Base-by-base conservation (phyloP, 2,888 invertebrate species). In the Agrotis clavis region DNA sequence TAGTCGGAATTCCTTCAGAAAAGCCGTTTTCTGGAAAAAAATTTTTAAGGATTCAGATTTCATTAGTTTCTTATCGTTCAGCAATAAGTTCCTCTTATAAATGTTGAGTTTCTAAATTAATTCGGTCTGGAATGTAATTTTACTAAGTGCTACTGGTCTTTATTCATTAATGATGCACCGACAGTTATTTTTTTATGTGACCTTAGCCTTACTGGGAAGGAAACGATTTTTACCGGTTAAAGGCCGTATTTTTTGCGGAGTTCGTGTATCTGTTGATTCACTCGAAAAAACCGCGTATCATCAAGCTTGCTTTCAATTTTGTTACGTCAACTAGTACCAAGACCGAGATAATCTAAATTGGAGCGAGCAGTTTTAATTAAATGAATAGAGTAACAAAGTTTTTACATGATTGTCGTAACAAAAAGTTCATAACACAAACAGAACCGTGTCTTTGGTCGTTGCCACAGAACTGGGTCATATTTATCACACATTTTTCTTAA, bases 181-280 rank as follows among this genome's bases (percentile, higher is more conserved):
- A 65, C 77, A 30, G 59, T 51, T 57, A 53, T 63, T 78, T 74
- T n/a, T 77, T 74, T 64, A 51, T 50, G 21, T 56, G 71, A 66
- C 74, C 82, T 81, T 68, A 79, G 63, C 74, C 82, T 81, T 68
- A 79, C 53, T 70, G 82, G 89, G 89, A 91, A 93, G 93, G 93
- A 92, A 93, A 91, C 88, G 84, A 90, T 90, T 88, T 88, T 83
- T 83, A 81, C 77, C 78, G 81, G 78, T 74, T 83, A 84, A 65
- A 88, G 88, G 84, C 86, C 81, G 79, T 71, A 71, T 71, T 83
- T 85, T 84, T 86, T 83, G 74, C 82, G 56, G 82, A 83, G 73
- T 73, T 83, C 75, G 60, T 61, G 57, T 63, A 75, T 21, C 70
- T 67, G 70, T 64, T 59, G 50, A 66, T 78, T 51, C 35, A 60